Percentiles rank a stretch among this genome's conserved stretches.
Evolutionary conservation across 2,888 invertebrate species (phyloP).

Genomic region (Prosopocoilus inquinatus): DNA sequence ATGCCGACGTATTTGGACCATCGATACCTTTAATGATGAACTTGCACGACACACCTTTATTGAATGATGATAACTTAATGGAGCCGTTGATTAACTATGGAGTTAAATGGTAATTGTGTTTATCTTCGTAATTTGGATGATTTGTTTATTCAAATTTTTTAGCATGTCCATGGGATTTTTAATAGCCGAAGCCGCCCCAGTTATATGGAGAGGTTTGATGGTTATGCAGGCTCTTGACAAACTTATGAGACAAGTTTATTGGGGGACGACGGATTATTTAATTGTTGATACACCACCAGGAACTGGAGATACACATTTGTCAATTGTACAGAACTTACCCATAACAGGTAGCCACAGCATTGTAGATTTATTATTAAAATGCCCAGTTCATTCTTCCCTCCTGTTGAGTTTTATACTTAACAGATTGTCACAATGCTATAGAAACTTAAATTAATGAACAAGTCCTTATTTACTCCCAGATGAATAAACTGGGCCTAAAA

Average conservation of each 20-base stretch:
- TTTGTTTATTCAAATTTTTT: constrained; percentile 29
- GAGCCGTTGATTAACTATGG: constrained; percentile 88
- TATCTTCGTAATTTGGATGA: neutral
- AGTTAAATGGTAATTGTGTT: constrained; percentile 74
- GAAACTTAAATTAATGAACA: too few species aligned
- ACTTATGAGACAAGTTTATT: constrained; percentile 80
- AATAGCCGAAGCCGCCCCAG: constrained; percentile 56
- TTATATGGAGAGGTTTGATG: constrained; percentile 95
- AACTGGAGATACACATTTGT: constrained; percentile 93
- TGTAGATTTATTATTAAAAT: neutral
- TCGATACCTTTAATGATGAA: constrained; percentile 95
- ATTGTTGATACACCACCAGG: constrained; percentile 96
- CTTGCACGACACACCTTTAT: constrained; percentile 74
- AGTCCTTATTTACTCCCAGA: too few species aligned
- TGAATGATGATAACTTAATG: constrained; percentile 78
- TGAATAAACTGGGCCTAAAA: too few species aligned
- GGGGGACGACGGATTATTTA: constrained; percentile 85
- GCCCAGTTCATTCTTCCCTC: too few species aligned
- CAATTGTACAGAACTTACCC: constrained; percentile 84
- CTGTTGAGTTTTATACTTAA: too few species aligned
- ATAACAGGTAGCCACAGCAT: constrained; percentile 69
- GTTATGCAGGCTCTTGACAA: constrained; percentile 93
- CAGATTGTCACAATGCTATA: too few species aligned
- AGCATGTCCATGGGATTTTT: constrained; percentile 80
- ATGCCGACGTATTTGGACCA: constrained; percentile 95